Conservation (phyloP, 2,113 vertebrate genomes). For the Pandion haliaetus region DNA sequence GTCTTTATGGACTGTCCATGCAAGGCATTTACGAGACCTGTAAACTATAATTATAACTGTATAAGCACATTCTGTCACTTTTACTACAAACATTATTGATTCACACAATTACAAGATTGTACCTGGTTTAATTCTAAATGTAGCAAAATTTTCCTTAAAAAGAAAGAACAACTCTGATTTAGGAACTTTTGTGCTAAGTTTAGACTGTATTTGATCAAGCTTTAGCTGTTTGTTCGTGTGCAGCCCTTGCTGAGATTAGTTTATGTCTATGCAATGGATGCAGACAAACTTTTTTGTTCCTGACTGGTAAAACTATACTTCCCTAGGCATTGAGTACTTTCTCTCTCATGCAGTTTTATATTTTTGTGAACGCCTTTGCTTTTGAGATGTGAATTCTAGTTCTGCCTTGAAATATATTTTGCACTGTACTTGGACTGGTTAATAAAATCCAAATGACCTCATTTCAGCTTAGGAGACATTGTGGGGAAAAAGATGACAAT, state of each 20-base stretch:
- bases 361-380: slow-evolving; percentile 18
- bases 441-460: slow-evolving; percentile 50
- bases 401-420: slow-evolving; percentile 46
- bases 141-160: not conserved
- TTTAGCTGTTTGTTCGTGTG: not conserved
- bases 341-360: not conserved
- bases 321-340: not conserved
- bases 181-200: not conserved
- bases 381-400: not conserved
- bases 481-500: slow-evolving; percentile 59
- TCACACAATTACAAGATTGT: not conserved
- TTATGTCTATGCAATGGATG: not conserved
- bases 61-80: not conserved
- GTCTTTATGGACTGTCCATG: not conserved
- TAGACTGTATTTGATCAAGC: not conserved
- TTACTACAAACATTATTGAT: not conserved
- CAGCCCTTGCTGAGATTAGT: not conserved
- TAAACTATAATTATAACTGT: not conserved
- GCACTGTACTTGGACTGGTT: slow-evolving; percentile 11
- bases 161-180: not conserved
- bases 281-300: not conserved
- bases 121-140: not conserved
- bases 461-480: slow-evolving; percentile 26
- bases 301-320: slow-evolving; percentile 38
- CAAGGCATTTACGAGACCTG: not conserved